Evolutionary conservation across 1,140 invertebrate species (phyloP).

Genomic region (Euura saliciscinereae): DNA sequence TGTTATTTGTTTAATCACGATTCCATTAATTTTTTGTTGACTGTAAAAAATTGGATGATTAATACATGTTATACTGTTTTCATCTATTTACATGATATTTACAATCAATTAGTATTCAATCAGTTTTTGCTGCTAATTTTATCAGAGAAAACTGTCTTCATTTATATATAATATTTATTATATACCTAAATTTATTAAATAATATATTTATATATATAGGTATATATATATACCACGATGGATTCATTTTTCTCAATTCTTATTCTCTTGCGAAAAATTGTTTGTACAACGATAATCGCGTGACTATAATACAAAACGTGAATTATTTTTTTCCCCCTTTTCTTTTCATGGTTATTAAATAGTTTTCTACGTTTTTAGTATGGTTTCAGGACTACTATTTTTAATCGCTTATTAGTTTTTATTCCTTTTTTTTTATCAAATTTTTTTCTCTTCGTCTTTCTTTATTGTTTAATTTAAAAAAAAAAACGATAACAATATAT

Average conservation of each 20-base stretch:
- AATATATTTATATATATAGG: background rate
- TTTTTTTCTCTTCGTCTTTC: background rate
- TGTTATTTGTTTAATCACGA: too few relatives aligned
- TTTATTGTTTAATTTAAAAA: background rate
- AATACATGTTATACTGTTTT: conserved; percentile 11
- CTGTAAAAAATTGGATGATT: conserved; percentile 16
- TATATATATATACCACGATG: background rate
- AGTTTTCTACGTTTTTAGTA: conserved; percentile 7
- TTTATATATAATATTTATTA: background rate
- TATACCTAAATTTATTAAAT: background rate
- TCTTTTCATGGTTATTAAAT: background rate
- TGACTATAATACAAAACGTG: conserved; percentile 10
- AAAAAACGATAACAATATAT: background rate
- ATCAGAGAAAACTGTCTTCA: background rate
- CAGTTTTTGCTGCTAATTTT: background rate
- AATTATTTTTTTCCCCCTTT: background rate
- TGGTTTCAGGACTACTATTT: conserved; percentile 15
- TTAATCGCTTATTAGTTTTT: background rate
- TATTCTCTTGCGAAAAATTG: background rate
- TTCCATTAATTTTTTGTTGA: background rate
- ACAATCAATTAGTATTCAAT: conserved; percentile 30
- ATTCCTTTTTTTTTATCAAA: background rate
- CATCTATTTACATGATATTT: conserved; percentile 41
- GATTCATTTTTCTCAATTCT: background rate
- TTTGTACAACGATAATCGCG: background rate